Conservation (phyloP, 2,113 vertebrate genomes). For the Anas platyrhynchos region DNA sequence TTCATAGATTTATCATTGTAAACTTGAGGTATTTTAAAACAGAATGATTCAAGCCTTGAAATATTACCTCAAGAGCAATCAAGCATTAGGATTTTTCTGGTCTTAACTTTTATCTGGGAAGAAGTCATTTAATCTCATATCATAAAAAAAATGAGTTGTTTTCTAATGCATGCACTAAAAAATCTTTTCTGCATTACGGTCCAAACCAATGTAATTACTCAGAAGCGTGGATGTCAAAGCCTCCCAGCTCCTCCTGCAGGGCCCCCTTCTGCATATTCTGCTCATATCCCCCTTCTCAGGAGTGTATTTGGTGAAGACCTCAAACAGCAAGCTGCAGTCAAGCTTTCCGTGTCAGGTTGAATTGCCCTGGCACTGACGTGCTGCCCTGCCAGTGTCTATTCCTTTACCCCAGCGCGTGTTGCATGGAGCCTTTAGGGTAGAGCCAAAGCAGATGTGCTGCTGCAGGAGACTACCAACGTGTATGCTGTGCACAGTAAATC, state of each 20-base stretch:
- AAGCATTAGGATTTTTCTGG: constrained; percentile 68
- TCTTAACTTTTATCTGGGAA: constrained; percentile 67
- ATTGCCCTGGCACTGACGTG: constrained; percentile 11
- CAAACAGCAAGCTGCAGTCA: constrained; percentile 18
- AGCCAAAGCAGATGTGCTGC: background rate
- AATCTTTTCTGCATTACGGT: constrained; percentile 60
- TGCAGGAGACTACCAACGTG: background rate
- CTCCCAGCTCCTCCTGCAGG: constrained; percentile 67
- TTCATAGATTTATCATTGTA: constrained; percentile 77
- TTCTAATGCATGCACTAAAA: constrained; percentile 52
- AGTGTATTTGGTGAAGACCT: constrained; percentile 29
- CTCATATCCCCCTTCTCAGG: background rate
- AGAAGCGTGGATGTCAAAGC: constrained; percentile 60
- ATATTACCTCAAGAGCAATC: constrained; percentile 78
- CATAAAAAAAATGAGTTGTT: constrained; percentile 67
- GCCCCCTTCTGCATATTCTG: constrained; percentile 45
- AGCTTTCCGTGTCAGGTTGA: constrained; percentile 21
- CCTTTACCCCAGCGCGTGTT: background rate
- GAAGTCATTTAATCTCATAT: constrained; percentile 73
- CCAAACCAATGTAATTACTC: constrained; percentile 68
- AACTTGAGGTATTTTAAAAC: constrained; percentile 82
- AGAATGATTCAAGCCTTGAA: constrained; percentile 75
- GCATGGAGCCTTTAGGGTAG: background rate
- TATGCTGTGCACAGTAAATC: background rate
- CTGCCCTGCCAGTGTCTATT: background rate